A percentile compares a stretch with the other conserved stretches of the same genome.
Conservation (phyloP, 2,888 invertebrate species). For the Lycaena phlaeas region DNA sequence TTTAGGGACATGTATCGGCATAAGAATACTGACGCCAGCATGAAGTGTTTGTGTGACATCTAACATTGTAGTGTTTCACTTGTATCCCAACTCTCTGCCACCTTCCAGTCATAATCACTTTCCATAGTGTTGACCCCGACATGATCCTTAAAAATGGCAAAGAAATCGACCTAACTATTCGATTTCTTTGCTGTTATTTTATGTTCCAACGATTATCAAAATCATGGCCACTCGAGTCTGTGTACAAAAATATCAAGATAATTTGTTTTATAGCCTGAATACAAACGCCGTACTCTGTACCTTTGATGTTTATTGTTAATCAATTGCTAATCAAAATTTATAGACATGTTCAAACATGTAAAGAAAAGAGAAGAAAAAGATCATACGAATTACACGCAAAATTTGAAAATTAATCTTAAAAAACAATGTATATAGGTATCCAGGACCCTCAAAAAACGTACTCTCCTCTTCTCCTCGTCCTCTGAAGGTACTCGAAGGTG, state of each 20-base stretch:
- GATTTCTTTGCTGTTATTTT: background rate
- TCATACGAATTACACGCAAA: too few species aligned
- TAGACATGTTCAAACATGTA: background rate
- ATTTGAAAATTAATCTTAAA: too few species aligned
- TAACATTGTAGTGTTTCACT: too few species aligned
- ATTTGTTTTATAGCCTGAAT: slow-evolving; percentile 39
- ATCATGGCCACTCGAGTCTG: slow-evolving; percentile 14
- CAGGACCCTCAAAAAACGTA: background rate
- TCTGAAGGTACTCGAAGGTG: too few species aligned
- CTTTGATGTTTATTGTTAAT: slow-evolving; percentile 33
- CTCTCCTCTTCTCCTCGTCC: background rate
- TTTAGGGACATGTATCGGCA: too few species aligned
- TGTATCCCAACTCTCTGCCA: too few species aligned
- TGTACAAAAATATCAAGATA: slow-evolving; percentile 26
- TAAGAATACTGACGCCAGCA: too few species aligned
- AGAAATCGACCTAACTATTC: too few species aligned
- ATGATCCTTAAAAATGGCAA: too few species aligned
- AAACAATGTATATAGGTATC: background rate
- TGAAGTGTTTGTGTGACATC: too few species aligned
- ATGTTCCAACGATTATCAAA: background rate
- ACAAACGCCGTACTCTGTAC: slow-evolving; percentile 20
- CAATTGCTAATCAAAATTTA: slow-evolving; percentile 12
- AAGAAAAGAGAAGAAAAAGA: background rate
- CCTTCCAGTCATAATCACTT: too few species aligned
- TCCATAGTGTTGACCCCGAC: too few species aligned